Conservation (phyloP, 2,797 vertebrate species). For the Semaprochilodus insignis region DNA sequence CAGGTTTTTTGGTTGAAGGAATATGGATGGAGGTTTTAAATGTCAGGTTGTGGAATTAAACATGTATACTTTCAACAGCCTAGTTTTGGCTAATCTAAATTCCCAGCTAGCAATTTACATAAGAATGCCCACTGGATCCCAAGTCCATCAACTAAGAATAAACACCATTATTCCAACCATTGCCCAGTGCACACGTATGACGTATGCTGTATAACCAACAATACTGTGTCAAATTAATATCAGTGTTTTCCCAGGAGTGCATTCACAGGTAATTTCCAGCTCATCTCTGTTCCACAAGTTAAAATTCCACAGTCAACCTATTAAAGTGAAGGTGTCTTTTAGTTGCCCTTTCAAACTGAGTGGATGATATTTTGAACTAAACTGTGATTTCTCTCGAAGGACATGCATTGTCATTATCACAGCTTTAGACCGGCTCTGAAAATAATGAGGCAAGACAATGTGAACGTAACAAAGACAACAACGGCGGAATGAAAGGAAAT, state of each 20-base stretch:
- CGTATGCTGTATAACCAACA: slow-evolving; percentile 11
- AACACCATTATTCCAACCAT: slow-evolving; percentile 17
- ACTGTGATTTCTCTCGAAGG: slow-evolving; percentile 67
- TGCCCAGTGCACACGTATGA: not conserved
- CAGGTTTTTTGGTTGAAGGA: not conserved
- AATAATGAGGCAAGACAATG: slow-evolving; percentile 77
- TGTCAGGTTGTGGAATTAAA: not conserved
- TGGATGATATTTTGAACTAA: slow-evolving; percentile 64
- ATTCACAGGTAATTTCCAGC: slow-evolving; percentile 19
- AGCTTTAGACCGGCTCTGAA: slow-evolving; percentile 68
- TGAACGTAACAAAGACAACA: slow-evolving; percentile 78
- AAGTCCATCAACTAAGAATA: slow-evolving; percentile 9
- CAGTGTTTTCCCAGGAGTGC: slow-evolving; percentile 24
- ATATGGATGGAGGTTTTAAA: not conserved
- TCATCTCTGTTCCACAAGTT: slow-evolving; percentile 11
- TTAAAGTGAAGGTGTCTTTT: slow-evolving; percentile 32
- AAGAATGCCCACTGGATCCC: not conserved
- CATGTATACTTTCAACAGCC: slow-evolving; percentile 4
- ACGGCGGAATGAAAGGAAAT: slow-evolving; percentile 68
- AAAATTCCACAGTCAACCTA: slow-evolving; percentile 22
- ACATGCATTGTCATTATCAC: slow-evolving; percentile 68
- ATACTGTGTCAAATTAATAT: slow-evolving; percentile 4
- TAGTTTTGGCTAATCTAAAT: slow-evolving; percentile 32
- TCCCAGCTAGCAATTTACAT: slow-evolving; percentile 26
- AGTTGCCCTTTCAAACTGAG: slow-evolving; percentile 52